Percentiles rank a stretch among this genome's conserved stretches.
Conservation (phyloP, 2,888 invertebrate species). For the Argyresthia albistria region DNA sequence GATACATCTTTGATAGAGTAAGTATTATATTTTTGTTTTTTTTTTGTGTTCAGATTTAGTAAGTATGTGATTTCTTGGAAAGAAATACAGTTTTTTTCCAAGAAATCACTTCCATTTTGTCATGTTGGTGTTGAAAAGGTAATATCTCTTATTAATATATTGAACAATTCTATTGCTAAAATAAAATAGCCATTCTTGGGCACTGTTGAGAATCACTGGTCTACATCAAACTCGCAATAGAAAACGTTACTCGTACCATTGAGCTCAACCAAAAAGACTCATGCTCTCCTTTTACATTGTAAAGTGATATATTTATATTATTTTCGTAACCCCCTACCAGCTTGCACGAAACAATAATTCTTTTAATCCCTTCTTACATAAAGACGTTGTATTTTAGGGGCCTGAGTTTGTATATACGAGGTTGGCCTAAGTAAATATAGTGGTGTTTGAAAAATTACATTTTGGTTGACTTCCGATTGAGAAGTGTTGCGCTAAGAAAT, state of each 20-base stretch:
- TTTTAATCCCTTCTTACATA: slow-evolving; percentile 38
- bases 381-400: slow-evolving; percentile 17
- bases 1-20: no score
- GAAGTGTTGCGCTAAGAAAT: slow-evolving; percentile 17
- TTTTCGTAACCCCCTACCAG: slow-evolving; percentile 45
- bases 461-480: slow-evolving; percentile 41
- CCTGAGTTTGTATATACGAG: slow-evolving; percentile 22
- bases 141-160: no score
- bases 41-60: no score
- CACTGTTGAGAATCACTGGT: slow-evolving; percentile 27
- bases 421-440: slow-evolving; percentile 22
- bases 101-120: no score
- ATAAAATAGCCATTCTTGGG: no score
- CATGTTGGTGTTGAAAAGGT: no score
- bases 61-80: no score
- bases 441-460: slow-evolving; percentile 53
- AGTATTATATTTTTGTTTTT: no score
- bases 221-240: not conserved
- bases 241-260: slow-evolving; percentile 37
- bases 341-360: slow-evolving; percentile 30
- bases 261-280: slow-evolving; percentile 58
- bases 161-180: no score
- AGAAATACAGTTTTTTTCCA: no score
- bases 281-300: slow-evolving; percentile 53
- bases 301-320: slow-evolving; percentile 69